phyloP scores from a whole-genome alignment of 2,888 invertebrate species.

The Epistrophe grossulariae region DNA sequence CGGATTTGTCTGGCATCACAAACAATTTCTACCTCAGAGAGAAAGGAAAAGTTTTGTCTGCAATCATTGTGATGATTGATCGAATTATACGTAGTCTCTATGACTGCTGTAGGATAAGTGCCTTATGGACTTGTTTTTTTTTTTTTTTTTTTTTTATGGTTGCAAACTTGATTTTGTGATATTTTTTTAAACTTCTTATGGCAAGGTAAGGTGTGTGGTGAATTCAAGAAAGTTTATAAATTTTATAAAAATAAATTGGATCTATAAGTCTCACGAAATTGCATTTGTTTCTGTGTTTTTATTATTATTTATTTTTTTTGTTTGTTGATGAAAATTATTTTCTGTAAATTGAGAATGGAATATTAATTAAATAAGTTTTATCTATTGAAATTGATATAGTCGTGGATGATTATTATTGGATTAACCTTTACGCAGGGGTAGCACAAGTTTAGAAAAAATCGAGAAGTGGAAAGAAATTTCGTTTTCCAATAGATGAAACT shows the following conservation, averaged over 20 bases:
- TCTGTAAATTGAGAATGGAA: not conserved
- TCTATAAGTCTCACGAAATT: not conserved
- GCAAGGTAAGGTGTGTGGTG: not conserved
- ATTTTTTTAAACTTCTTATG: conserved; percentile 9
- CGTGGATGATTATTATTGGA: not conserved
- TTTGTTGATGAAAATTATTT: not conserved
- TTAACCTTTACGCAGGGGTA: not conserved
- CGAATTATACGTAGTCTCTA: conserved; percentile 34
- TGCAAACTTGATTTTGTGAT: conserved; percentile 36
- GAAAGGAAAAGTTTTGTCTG: conserved; percentile 42
- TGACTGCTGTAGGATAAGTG: conserved; percentile 31
- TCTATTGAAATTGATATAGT: not conserved
- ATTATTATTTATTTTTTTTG: not conserved
- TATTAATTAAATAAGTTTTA: conserved; percentile 1
- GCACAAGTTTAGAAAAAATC: too few relatives aligned
- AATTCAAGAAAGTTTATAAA: conserved; percentile 8
- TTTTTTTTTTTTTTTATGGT: not conserved
- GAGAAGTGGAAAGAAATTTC: too few relatives aligned
- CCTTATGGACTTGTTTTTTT: conserved; percentile 10
- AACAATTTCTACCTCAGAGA: conserved; percentile 29
- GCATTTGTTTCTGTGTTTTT: conserved; percentile 4
- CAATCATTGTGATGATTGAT: conserved; percentile 44
- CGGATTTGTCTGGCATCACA: conserved; percentile 37
- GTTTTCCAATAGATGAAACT: too few relatives aligned
- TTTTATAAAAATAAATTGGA: conserved; percentile 25